phyloP scores from a whole-genome alignment of 2,113 vertebrate genomes.

The Pteronura brasiliensis region DNA sequence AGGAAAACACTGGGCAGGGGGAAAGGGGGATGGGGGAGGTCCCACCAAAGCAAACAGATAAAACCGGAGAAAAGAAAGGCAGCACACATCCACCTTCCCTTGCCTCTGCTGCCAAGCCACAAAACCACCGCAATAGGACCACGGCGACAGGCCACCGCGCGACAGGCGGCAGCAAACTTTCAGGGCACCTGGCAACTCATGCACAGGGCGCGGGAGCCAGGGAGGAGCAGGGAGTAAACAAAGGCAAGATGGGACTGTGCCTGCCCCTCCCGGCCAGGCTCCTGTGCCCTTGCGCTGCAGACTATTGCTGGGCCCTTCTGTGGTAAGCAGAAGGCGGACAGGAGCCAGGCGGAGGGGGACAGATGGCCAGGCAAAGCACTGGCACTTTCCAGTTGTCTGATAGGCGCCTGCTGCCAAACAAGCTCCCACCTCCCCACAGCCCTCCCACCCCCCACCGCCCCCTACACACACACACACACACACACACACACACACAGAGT shows the following conservation, averaged over 20 bases:
- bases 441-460: background rate
- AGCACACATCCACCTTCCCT: constrained; percentile 4
- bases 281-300: constrained; percentile 14
- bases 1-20: background rate
- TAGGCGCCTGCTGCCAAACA: constrained; percentile 68
- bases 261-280: constrained; percentile 64
- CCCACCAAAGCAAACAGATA: constrained; percentile 45
- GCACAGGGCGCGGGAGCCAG: background rate
- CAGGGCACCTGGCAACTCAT: constrained; percentile 62
- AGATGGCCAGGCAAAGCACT: constrained; percentile 79
- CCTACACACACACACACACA: background rate
- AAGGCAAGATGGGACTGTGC: constrained; percentile 63
- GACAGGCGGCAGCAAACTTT: constrained; percentile 73
- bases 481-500: background rate
- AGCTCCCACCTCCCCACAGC: background rate
- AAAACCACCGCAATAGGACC: background rate
- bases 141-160: too few species aligned
- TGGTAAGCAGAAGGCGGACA: constrained; percentile 78
- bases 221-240: constrained; percentile 61
- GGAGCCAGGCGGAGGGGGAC: constrained; percentile 77
- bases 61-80: background rate
- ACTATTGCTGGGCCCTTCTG: constrained; percentile 66
- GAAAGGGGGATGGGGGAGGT: background rate
- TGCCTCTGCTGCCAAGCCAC: constrained; percentile 57
- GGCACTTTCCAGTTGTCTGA: constrained; percentile 80